Percentiles rank a stretch among this genome's conserved stretches.
phyloP scores from a whole-genome alignment of 2,888 invertebrate species.

The Protodeltote pygarga region DNA sequence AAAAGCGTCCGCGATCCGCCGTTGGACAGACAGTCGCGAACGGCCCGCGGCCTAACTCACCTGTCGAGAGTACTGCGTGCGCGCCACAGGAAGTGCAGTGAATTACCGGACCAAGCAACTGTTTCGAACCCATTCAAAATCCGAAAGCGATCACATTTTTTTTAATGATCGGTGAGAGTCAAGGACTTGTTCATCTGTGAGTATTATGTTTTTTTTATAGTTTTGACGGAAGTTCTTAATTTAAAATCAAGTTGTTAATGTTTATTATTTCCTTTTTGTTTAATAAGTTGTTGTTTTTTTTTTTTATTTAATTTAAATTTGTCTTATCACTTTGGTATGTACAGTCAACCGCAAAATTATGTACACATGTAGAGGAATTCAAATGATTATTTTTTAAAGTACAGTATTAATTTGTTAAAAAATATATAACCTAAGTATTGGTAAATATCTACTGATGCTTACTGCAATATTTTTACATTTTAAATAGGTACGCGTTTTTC shows the following conservation, averaged over 20 bases:
- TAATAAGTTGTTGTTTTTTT: too few species aligned
- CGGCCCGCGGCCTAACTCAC: conserved; percentile 59
- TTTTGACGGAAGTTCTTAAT: neutral
- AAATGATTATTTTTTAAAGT: too few species aligned
- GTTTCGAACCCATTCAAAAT: conserved; percentile 55
- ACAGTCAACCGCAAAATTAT: too few species aligned
- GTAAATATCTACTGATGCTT: too few species aligned
- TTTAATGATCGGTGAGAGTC: conserved; percentile 38
- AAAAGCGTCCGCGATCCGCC: conserved; percentile 25
- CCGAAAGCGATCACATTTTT: conserved; percentile 56
- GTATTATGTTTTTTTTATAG: conserved; percentile 10
- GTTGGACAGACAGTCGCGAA: conserved; percentile 55
- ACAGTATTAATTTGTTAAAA: too few species aligned
- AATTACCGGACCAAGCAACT: conserved; percentile 60
- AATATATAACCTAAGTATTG: too few species aligned
- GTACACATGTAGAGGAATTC: too few species aligned
- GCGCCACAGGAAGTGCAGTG: conserved; percentile 80
- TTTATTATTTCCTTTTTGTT: neutral
- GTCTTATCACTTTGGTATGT: too few species aligned
- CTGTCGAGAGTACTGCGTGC: conserved; percentile 48
- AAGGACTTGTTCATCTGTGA: conserved; percentile 45
- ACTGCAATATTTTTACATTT: too few species aligned
- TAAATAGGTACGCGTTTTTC: too few species aligned
- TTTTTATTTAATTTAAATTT: too few species aligned
- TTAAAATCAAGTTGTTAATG: neutral